Percentiles rank a stretch among this genome's conserved stretches.
Conservation (phyloP, 2,797 vertebrate genomes). For the Hydrocynus forskahlii region DNA sequence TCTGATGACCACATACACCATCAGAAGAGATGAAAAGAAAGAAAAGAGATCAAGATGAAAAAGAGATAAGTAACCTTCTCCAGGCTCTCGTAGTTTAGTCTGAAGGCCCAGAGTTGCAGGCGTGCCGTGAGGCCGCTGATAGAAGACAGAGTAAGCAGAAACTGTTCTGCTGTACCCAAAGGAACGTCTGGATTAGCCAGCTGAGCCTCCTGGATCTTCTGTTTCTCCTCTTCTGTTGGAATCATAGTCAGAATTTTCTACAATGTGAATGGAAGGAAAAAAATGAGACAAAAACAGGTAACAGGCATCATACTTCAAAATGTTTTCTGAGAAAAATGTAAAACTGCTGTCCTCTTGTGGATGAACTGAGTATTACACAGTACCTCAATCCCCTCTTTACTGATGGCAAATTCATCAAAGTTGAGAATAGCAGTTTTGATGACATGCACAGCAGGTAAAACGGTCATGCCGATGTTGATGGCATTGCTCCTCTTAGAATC, state of each 20-base stretch:
- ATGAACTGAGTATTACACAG: neutral
- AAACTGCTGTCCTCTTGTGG: conserved; percentile 36
- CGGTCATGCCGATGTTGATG: conserved; percentile 96
- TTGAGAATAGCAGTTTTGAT: conserved; percentile 92
- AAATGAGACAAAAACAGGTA: neutral
- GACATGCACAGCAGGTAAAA: conserved; percentile 87
- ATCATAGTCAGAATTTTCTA: conserved; percentile 98
- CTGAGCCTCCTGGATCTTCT: conserved; percentile 97
- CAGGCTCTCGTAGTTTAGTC: conserved; percentile 93
- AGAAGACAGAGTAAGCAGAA: conserved; percentile 90
- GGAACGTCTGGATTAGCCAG: conserved; percentile 90
- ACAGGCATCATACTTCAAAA: neutral
- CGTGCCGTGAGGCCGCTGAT: conserved; percentile 86
- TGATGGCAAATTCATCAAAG: conserved; percentile 95
- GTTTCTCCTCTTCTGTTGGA: conserved; percentile 95
- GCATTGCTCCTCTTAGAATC: conserved; percentile 94
- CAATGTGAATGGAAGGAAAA: neutral
- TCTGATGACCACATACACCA: too few relatives aligned
- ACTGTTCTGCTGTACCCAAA: conserved; percentile 93
- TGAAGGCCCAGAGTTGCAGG: conserved; percentile 97
- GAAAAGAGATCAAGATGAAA: neutral
- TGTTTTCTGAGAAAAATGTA: neutral
- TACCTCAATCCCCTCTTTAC: conserved; percentile 97
- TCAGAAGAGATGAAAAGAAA: too few relatives aligned
- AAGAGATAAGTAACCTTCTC: conserved; percentile 82